Evolutionary conservation across 37 sponge, comb jelly and placozoan genomes (phyloP).

Genomic region (Eunapius fragilis): DNA sequence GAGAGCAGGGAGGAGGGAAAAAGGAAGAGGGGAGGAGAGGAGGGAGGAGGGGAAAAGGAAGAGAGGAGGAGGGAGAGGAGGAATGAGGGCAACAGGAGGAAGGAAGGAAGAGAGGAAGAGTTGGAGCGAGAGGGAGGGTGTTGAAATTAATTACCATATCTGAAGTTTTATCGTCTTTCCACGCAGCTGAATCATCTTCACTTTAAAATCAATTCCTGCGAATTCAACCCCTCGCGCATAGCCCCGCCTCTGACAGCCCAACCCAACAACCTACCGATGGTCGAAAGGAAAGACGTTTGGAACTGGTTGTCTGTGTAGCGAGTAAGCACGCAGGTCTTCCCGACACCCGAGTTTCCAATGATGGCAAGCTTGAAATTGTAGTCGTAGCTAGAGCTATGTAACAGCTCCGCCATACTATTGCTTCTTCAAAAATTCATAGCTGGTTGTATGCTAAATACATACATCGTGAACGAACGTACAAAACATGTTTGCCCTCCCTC

Average conservation of each 20-base stretch:
- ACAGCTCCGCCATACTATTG: neutral
- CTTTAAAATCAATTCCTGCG: conserved; percentile 79
- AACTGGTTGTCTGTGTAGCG: conserved; percentile 80
- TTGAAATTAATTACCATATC: conserved; percentile 46
- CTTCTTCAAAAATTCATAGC: neutral
- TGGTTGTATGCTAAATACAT: neutral
- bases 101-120: neutral
- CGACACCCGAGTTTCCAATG: conserved; percentile 83
- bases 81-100: neutral
- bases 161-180: conserved; percentile 77
- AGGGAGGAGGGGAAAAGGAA: neutral
- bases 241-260: neutral
- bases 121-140: neutral
- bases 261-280: conserved; percentile 64
- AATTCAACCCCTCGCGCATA: neutral
- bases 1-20: neutral
- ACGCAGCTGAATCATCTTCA: conserved; percentile 71
- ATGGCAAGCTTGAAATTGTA: conserved; percentile 70
- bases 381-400: neutral
- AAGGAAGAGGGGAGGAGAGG: neutral
- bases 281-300: conserved; percentile 76
- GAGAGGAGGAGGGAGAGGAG: neutral
- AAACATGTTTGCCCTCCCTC: no score
- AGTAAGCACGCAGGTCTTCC: conserved; percentile 81
- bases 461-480: no score